These are phyloP conservation scores for Monodelphis domestica DNA, from an alignment of 2,797 vertebrate genomes.

Conservation along the genomic window DNA sequence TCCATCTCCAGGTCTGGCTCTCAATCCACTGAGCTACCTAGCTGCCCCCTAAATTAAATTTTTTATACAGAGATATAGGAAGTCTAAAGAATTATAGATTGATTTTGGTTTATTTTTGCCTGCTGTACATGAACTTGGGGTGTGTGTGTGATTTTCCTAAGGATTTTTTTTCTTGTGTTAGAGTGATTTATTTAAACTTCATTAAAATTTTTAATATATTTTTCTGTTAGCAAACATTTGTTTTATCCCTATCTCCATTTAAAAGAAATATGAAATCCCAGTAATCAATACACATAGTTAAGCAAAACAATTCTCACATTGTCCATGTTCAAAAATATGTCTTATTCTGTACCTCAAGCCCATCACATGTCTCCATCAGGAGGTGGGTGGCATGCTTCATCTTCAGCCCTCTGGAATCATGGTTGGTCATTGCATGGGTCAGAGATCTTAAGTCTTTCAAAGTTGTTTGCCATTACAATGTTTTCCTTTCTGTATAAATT, in stretches of 20 bases:
- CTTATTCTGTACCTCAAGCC: neutral
- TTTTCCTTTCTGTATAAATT: neutral
- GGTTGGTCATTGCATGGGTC: neutral
- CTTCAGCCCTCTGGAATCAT: neutral
- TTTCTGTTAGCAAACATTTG: neutral
- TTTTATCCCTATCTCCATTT: neutral
- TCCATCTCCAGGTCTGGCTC: no score
- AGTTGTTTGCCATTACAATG: neutral
- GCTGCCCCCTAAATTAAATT: no score
- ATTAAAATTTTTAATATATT: neutral
- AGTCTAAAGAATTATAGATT: neutral
- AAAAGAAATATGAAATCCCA: neutral
- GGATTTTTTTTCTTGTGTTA: no score
- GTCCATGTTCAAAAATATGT: neutral
- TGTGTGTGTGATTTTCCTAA: no score
- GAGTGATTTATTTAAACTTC: neutral
- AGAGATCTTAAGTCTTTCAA: neutral
- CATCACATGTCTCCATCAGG: neutral
- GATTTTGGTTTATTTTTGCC: neutral
- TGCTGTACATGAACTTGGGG: neutral
- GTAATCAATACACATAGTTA: neutral
- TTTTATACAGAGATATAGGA: neutral
- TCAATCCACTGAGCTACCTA: no score
- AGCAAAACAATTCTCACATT: neutral
- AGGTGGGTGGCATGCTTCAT: neutral